These are phyloP conservation scores for Rotaria sp. DNA, from an alignment of 2,888 invertebrate species.

Conservation along the genomic window DNA sequence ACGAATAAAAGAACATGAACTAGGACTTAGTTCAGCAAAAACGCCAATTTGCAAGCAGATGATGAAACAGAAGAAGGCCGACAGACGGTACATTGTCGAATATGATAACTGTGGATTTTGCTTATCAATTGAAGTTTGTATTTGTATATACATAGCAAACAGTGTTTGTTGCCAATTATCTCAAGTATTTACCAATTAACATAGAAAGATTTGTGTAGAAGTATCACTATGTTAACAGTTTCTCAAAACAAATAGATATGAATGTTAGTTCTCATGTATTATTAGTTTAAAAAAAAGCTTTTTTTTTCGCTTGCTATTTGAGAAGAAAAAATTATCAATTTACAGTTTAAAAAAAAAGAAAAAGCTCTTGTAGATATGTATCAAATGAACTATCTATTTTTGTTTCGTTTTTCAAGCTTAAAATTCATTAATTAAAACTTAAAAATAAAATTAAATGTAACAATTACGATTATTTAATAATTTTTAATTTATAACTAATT, in stretches of 20 bases:
- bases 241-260: not conserved
- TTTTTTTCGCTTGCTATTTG: no score
- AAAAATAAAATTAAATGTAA: no score
- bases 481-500: no score
- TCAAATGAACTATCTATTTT: no score
- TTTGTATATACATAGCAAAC: not conserved
- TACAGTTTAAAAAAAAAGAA: no score
- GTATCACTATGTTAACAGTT: not conserved
- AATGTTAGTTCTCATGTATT: not conserved
- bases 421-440: no score
- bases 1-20: not conserved
- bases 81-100: not conserved
- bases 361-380: no score
- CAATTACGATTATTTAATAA: no score
- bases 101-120: not conserved
- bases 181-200: constrained; percentile 7
- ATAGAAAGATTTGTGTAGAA: not conserved
- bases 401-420: no score
- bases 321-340: no score
- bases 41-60: not conserved
- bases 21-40: not conserved
- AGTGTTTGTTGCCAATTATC: not conserved
- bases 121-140: not conserved
- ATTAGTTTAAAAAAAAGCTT: no score
- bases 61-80: not conserved